phyloP scores from a whole-genome alignment of 2,113 vertebrate genomes.

The Buteo buteo region DNA sequence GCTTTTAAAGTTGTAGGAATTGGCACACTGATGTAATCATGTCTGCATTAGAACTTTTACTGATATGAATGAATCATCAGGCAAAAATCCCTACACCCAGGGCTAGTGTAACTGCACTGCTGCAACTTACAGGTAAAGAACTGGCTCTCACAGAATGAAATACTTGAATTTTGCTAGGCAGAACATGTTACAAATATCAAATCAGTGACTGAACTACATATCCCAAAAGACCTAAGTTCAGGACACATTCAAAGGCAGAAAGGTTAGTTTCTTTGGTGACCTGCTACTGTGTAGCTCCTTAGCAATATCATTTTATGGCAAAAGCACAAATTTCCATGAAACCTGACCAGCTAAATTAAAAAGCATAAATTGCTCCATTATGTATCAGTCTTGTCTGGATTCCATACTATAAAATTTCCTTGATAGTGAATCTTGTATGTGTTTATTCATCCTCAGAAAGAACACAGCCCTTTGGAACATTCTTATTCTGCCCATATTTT shows the following conservation, averaged over 20 bases:
- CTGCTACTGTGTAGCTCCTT: not conserved
- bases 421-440: not conserved
- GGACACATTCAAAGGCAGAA: not conserved
- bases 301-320: not conserved
- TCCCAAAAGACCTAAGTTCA: not conserved
- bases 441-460: not conserved
- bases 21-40: not conserved
- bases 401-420: not conserved
- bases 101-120: not conserved
- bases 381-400: not conserved
- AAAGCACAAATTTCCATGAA: not conserved
- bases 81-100: not conserved
- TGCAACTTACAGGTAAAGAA: not conserved
- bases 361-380: not conserved
- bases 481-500: not conserved
- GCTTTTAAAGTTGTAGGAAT: not conserved
- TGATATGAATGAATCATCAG: not conserved
- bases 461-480: not conserved
- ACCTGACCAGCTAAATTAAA: not conserved
- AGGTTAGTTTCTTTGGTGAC: not conserved
- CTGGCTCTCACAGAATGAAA: not conserved
- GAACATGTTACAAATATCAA: not conserved
- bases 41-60: not conserved
- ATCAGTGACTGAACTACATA: not conserved
- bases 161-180: not conserved